Percentiles rank a stretch among this genome's conserved stretches.
These are phyloP conservation scores for Spea hammondii DNA, from an alignment of 2,797 vertebrate genomes.

Conservation along the genomic window DNA sequence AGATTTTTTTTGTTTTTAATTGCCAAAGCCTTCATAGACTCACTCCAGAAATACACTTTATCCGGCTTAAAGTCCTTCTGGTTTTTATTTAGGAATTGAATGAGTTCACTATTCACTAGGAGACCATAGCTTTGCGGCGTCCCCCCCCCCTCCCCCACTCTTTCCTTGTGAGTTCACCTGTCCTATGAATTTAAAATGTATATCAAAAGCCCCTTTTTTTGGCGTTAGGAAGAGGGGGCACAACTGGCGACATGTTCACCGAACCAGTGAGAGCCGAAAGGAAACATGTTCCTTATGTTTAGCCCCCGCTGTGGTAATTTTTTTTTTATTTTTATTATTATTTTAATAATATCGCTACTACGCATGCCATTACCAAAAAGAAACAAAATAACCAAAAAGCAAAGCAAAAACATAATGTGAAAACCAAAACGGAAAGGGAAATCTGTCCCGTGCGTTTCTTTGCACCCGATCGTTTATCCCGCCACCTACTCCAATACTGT, in stretches of 20 bases:
- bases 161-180: constrained; percentile 49
- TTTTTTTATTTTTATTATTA: constrained; percentile 56
- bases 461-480: constrained; percentile 58
- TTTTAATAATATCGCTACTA: constrained; percentile 70
- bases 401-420: not conserved
- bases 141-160: constrained; percentile 45
- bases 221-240: constrained; percentile 50
- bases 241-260: constrained; percentile 52
- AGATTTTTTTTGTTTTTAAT: constrained; percentile 63
- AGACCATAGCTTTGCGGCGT: constrained; percentile 26
- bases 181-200: not conserved
- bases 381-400: constrained; percentile 57
- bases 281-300: constrained; percentile 51
- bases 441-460: constrained; percentile 41
- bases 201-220: no score
- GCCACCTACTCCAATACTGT: constrained; percentile 55
- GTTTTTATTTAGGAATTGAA: constrained; percentile 49
- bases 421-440: constrained; percentile 56
- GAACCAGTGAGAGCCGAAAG: constrained; percentile 60
- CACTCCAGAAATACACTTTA: constrained; percentile 58
- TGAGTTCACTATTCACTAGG: not conserved
- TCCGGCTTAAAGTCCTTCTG: constrained; percentile 52
- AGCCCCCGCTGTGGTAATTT: constrained; percentile 49
- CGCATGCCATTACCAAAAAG: constrained; percentile 80
- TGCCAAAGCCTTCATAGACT: constrained; percentile 88